These are phyloP conservation scores for Nemopilema nomurai DNA, from an alignment of 30 jellyfish, hydroid and myxozoan genomes.

Conservation along the genomic window DNA sequence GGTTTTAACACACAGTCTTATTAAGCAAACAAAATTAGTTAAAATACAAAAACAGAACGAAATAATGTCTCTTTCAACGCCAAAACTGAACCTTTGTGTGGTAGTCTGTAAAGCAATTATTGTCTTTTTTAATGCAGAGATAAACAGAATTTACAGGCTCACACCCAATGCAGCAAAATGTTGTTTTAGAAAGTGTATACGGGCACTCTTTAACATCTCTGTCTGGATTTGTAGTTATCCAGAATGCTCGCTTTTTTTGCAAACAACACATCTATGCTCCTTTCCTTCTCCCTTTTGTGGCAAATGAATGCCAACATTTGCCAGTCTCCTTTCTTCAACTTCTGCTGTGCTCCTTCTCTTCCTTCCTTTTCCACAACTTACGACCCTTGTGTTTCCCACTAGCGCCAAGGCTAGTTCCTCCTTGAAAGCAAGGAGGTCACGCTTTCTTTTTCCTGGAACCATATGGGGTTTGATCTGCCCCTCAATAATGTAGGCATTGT, in stretches of 20 bases:
- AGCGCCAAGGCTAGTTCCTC: conserved; percentile 30
- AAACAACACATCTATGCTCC: conserved; percentile 44
- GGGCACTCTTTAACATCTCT: conserved; percentile 32
- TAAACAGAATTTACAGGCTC: conserved; percentile 30
- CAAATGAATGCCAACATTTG: conserved; percentile 37
- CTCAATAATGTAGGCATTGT: conserved; percentile 35
- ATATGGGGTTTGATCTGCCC: conserved; percentile 27
- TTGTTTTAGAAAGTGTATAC: conserved; percentile 12
- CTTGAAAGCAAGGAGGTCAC: conserved; percentile 36
- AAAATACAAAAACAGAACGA: no score
- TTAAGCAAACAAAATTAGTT: no score
- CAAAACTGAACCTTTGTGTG: conserved; percentile 36
- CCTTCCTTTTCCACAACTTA: neutral
- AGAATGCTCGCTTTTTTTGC: conserved; percentile 36
- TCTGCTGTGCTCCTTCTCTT: conserved; percentile 30
- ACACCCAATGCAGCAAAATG: conserved; percentile 48
- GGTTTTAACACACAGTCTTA: no score
- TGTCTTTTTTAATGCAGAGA: conserved; percentile 37
- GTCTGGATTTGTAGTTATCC: conserved; percentile 19
- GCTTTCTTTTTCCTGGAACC: conserved; percentile 18
- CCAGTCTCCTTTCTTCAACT: conserved; percentile 21
- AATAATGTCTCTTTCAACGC: no score
- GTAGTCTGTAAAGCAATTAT: conserved; percentile 25
- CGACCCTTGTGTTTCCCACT: conserved; percentile 22
- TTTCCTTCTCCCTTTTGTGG: conserved; percentile 44